phyloP scores from a whole-genome alignment of 1,140 invertebrate species.

The Delia radicum region DNA sequence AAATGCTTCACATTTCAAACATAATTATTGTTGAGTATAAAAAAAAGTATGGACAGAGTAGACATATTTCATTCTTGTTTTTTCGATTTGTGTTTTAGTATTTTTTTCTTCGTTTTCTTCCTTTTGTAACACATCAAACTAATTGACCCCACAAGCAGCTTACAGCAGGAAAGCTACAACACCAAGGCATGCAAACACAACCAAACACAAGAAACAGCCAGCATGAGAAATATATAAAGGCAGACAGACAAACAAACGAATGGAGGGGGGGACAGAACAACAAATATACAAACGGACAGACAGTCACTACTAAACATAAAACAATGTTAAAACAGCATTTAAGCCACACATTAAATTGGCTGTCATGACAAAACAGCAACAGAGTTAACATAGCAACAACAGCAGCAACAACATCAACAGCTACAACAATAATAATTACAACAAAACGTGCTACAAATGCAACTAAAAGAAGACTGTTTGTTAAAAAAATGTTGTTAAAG shows the following conservation, averaged over 20 bases:
- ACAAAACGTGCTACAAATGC: slow-evolving; percentile 13
- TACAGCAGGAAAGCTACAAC: slow-evolving; percentile 13
- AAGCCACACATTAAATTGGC: slow-evolving; percentile 18
- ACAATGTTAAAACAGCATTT: slow-evolving; percentile 22
- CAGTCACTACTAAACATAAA: background rate
- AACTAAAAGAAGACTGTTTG: background rate
- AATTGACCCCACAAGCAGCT: slow-evolving; percentile 21
- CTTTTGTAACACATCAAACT: slow-evolving; percentile 15
- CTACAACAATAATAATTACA: slow-evolving; percentile 20
- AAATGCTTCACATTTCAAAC: slow-evolving; percentile 21
- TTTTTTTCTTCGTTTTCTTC: background rate
- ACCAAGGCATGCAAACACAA: background rate
- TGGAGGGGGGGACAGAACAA: background rate
- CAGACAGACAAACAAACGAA: background rate
- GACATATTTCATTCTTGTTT: background rate
- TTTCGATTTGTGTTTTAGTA: background rate
- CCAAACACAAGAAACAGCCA: background rate
- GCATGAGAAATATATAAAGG: background rate
- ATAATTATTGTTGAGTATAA: slow-evolving; percentile 11
- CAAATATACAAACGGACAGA: background rate
- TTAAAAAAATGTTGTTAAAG: background rate
- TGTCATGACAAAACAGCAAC: slow-evolving; percentile 21
- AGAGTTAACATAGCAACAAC: slow-evolving; percentile 9
- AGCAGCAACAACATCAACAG: too few relatives aligned
- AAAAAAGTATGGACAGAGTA: background rate